phyloP scores from a whole-genome alignment of 1,140 invertebrate species.

The Sesamia nonagrioides region DNA sequence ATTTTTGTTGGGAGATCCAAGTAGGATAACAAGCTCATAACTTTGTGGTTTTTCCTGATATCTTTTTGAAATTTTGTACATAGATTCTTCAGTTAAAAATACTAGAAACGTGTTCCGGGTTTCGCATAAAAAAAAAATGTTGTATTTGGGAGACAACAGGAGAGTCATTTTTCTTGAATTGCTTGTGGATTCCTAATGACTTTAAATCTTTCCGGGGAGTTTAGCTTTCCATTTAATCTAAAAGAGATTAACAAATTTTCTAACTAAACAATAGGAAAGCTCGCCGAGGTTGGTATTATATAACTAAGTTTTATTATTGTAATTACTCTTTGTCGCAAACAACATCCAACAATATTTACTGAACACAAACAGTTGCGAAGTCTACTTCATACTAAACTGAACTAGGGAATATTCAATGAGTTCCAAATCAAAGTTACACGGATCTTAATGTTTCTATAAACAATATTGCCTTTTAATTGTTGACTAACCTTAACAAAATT shows the following conservation, averaged over 20 bases:
- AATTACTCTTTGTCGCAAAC: slow-evolving; percentile 35
- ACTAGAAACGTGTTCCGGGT: too few relatives aligned
- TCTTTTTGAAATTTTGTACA: too few relatives aligned
- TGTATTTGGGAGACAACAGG: too few relatives aligned
- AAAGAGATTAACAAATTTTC: slow-evolving; percentile 26
- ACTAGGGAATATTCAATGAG: slow-evolving; percentile 38
- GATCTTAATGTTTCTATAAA: slow-evolving; percentile 31
- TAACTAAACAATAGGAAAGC: slow-evolving; percentile 31
- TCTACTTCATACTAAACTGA: slow-evolving; percentile 16
- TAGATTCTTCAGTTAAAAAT: too few relatives aligned
- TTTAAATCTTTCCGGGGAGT: not conserved
- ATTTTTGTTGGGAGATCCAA: too few relatives aligned
- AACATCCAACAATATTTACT: slow-evolving; percentile 37
- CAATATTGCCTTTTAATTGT: slow-evolving; percentile 30
- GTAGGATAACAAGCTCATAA: too few relatives aligned
- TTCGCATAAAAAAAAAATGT: too few relatives aligned
- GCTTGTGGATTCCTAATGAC: not conserved
- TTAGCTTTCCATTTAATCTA: slow-evolving; percentile 29
- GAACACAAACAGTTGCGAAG: slow-evolving; percentile 20
- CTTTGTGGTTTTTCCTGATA: too few relatives aligned
- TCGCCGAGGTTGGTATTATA: slow-evolving; percentile 9
- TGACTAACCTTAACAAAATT: slow-evolving; percentile 21
- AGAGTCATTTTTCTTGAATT: not conserved
- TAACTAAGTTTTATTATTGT: slow-evolving; percentile 29
- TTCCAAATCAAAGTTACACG: slow-evolving; percentile 20